Evolutionary conservation across 2,113 vertebrate species (phyloP).

Genomic region (Indri indri): DNA sequence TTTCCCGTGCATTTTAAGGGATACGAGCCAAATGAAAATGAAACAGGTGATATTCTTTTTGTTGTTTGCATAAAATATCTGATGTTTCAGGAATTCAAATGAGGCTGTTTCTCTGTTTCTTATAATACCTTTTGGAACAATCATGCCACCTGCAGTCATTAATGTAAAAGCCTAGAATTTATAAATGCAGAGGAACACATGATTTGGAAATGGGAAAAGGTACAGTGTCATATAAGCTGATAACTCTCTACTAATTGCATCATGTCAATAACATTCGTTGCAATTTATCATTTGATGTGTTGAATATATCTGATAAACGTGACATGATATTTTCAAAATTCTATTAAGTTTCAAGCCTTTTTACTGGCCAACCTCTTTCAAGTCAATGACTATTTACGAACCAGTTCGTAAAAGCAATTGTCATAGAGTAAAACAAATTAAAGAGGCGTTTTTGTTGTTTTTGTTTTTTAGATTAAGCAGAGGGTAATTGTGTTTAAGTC

Average conservation of each 20-base stretch:
- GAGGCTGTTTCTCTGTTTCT: constrained; percentile 45
- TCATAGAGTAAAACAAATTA: constrained; percentile 74
- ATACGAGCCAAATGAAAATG: not conserved
- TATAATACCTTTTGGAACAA: constrained; percentile 70
- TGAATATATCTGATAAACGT: not conserved
- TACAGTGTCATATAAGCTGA: not conserved
- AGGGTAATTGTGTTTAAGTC: constrained; percentile 79
- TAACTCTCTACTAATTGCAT: not conserved
- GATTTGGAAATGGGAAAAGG: not conserved
- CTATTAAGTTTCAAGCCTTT: not conserved
- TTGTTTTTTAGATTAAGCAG: constrained; percentile 39
- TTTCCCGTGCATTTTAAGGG: not conserved
- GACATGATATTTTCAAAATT: not conserved
- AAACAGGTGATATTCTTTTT: not conserved
- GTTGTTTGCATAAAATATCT: constrained; percentile 45
- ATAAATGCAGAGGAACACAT: not conserved
- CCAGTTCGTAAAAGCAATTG: constrained; percentile 66
- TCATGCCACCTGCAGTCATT: constrained; percentile 78
- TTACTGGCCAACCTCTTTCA: constrained; percentile 27
- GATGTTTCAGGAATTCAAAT: not conserved
- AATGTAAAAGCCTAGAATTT: not conserved
- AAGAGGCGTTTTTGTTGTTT: constrained; percentile 26
- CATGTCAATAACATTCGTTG: not conserved
- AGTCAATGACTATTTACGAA: constrained; percentile 12
- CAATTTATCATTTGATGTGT: not conserved